Percentiles rank a stretch among this genome's conserved stretches.
These are phyloP conservation scores for Marmota monax DNA, from an alignment of 2,113 vertebrate genomes.

Conservation along the genomic window DNA sequence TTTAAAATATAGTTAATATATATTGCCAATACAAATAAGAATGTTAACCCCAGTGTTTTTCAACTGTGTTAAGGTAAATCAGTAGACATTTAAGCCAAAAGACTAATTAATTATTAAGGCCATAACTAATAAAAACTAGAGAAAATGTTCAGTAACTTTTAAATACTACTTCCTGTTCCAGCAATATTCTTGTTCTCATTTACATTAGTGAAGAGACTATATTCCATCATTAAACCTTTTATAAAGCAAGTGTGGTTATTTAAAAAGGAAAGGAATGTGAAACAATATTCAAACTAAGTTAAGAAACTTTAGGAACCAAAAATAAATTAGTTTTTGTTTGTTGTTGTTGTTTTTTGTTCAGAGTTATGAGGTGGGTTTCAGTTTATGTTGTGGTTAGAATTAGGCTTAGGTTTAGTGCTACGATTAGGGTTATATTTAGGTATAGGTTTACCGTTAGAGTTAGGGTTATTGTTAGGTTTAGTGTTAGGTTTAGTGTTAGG, in stretches of 20 bases:
- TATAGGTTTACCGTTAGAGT: too few species aligned
- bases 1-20: slow-evolving; percentile 85
- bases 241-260: slow-evolving; percentile 78
- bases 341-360: too few species aligned
- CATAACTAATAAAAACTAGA: slow-evolving; percentile 87
- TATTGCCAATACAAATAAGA: slow-evolving; percentile 84
- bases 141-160: slow-evolving; percentile 86
- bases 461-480: too few species aligned
- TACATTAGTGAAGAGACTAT: slow-evolving; percentile 82
- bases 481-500: too few species aligned
- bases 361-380: too few species aligned
- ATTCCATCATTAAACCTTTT: slow-evolving; percentile 74
- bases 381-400: too few species aligned
- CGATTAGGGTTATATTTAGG: too few species aligned
- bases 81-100: slow-evolving; percentile 84
- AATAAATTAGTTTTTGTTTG: slow-evolving; percentile 44
- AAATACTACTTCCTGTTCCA: slow-evolving; percentile 86
- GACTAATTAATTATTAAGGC: slow-evolving; percentile 85
- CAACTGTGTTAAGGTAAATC: slow-evolving; percentile 83
- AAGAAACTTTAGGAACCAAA: slow-evolving; percentile 78
- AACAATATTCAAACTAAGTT: slow-evolving; percentile 83
- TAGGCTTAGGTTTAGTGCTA: too few species aligned
- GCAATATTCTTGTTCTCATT: slow-evolving; percentile 80
- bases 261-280: slow-evolving; percentile 86
- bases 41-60: slow-evolving; percentile 72